Conservation (phyloP, 1,140 invertebrate genomes). For the Oedothorax gibbosus region DNA sequence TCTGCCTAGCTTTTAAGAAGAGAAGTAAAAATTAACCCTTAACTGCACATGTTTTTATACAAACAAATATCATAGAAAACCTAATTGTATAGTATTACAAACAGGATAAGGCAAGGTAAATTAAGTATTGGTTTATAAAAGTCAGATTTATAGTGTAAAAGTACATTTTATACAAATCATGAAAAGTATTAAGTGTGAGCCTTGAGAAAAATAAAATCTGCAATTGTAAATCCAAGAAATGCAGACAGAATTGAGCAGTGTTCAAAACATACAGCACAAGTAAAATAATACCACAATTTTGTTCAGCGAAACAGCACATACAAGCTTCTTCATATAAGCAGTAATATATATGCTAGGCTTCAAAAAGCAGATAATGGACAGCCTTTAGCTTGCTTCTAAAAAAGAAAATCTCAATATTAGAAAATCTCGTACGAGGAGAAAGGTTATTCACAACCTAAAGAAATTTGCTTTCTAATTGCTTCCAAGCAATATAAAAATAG, state of each 20-base stretch:
- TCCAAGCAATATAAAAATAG: no score
- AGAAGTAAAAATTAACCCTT: no score
- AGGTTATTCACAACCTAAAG: no score
- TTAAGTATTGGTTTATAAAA: no score
- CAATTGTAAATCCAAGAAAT: slow-evolving; percentile 32
- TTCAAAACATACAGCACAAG: slow-evolving; percentile 46
- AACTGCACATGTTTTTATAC: no score
- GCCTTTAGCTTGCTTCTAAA: slow-evolving; percentile 51
- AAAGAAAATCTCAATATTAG: not conserved
- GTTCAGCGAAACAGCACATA: slow-evolving; percentile 45
- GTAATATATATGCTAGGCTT: slow-evolving; percentile 1
- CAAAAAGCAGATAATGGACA: not conserved
- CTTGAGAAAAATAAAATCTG: slow-evolving; percentile 43
- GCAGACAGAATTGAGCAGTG: slow-evolving; percentile 55
- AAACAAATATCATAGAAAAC: no score
- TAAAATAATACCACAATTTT: slow-evolving; percentile 45
- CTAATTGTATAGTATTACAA: no score
- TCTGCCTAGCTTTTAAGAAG: no score
- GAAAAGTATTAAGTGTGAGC: slow-evolving; percentile 31
- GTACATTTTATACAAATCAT: slow-evolving; percentile 27
- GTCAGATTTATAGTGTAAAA: slow-evolving; percentile 10
- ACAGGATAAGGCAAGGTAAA: no score
- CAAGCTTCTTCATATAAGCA: slow-evolving; percentile 35
- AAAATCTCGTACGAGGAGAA: no score
- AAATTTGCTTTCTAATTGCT: no score